Evolutionary conservation across 2,888 invertebrate species (phyloP).

Genomic region (Phlogophora meticulosa): DNA sequence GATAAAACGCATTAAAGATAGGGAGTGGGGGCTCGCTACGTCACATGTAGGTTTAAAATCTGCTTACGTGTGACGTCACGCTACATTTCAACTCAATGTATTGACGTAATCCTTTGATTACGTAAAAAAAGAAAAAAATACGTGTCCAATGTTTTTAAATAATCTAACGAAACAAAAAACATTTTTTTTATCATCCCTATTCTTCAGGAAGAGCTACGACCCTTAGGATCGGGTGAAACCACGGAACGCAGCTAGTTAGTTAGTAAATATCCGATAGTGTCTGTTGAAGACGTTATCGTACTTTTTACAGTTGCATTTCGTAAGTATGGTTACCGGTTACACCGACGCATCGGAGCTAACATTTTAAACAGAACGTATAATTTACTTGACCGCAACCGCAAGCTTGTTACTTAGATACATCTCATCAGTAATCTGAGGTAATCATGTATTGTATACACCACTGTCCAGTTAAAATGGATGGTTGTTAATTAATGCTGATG

Average conservation of each 20-base stretch:
- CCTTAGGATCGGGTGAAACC: too few relatives aligned
- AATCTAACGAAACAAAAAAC: too few relatives aligned
- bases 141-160: too few relatives aligned
- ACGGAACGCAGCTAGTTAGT: conserved; percentile 19
- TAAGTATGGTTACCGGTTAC: conserved; percentile 38
- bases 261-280: not conserved
- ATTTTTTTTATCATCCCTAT: too few relatives aligned
- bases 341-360: conserved; percentile 13
- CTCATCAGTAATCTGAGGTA: conserved; percentile 1
- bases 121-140: too few relatives aligned
- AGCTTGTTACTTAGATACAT: conserved; percentile 10
- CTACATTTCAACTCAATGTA: too few relatives aligned
- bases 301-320: conserved; percentile 31
- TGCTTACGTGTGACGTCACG: too few relatives aligned
- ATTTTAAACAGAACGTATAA: conserved; percentile 27
- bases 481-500: not conserved
- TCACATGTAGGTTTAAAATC: too few relatives aligned
- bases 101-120: too few relatives aligned
- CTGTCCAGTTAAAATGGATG: not conserved
- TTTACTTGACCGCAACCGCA: conserved; percentile 23
- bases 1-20: too few relatives aligned
- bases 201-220: too few relatives aligned
- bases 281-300: conserved; percentile 1
- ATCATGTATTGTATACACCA: not conserved
- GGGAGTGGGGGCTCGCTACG: too few relatives aligned